These are phyloP conservation scores for Lasioglossum leucozonium DNA, from an alignment of 2,888 invertebrate genomes.

Conservation along the genomic window DNA sequence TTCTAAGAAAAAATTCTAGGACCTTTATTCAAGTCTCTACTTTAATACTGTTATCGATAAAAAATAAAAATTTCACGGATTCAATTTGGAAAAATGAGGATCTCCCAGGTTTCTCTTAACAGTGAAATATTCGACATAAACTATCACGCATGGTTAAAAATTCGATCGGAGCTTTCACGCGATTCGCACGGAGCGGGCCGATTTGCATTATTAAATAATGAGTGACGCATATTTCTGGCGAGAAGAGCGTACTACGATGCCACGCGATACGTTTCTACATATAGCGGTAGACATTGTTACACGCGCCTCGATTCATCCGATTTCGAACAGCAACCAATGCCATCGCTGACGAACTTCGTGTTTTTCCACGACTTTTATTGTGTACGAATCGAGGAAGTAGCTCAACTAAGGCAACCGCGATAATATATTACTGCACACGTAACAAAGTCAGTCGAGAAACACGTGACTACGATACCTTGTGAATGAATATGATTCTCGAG, in stretches of 20 bases:
- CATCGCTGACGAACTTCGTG: conserved; percentile 37
- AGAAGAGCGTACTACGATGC: neutral
- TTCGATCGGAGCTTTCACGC: no score
- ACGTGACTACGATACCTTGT: conserved; percentile 44
- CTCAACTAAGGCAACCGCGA: conserved; percentile 17
- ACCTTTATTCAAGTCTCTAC: no score
- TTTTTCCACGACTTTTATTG: conserved; percentile 51
- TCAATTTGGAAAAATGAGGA: no score
- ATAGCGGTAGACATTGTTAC: neutral
- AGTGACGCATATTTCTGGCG: neutral
- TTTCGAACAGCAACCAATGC: conserved; percentile 44
- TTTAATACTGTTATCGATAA: no score
- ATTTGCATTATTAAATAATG: neutral
- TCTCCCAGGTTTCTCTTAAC: no score
- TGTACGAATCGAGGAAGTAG: conserved; percentile 22
- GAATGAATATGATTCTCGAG: conserved; percentile 21
- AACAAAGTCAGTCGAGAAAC: conserved; percentile 47
- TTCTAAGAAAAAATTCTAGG: no score
- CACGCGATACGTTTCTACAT: neutral
- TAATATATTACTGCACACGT: conserved; percentile 46
- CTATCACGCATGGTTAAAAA: neutral
- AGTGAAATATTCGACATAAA: no score
- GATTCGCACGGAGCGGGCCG: neutral
- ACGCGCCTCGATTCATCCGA: neutral
- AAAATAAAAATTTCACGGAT: no score